These are phyloP conservation scores for Lithophane ornitopus DNA, from an alignment of 2,888 invertebrate genomes.

Conservation along the genomic window DNA sequence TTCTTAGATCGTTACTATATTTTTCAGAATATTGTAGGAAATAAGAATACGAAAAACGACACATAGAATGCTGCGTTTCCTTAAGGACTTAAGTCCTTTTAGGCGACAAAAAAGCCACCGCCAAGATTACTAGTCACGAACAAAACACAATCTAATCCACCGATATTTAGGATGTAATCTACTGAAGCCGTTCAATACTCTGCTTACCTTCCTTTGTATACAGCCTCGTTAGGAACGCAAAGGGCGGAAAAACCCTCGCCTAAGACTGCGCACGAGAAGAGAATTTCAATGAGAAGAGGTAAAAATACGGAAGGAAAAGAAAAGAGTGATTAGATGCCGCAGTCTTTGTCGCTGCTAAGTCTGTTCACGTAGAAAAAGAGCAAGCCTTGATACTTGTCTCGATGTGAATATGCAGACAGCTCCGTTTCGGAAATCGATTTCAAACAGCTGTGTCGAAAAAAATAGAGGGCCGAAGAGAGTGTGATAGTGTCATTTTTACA, in stretches of 20 bases:
- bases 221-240: constrained; percentile 64
- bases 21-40: neutral
- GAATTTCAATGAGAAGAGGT: constrained; percentile 73
- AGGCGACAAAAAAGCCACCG: neutral
- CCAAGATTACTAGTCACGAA: constrained; percentile 26
- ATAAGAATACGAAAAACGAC: neutral
- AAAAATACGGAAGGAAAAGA: constrained; percentile 36
- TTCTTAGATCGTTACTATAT: neutral
- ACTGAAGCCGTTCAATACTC: constrained; percentile 70
- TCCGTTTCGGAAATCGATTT: neutral
- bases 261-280: constrained; percentile 56
- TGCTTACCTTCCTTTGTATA: constrained; percentile 50
- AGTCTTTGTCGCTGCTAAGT: neutral
- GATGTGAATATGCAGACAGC: neutral
- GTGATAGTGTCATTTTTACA: too few species aligned
- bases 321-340: constrained; percentile 24
- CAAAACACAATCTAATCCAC: constrained; percentile 40
- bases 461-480: neutral
- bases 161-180: constrained; percentile 66
- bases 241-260: constrained; percentile 71
- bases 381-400: neutral
- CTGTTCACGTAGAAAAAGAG: neutral
- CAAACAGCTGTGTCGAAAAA: too few species aligned
- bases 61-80: neutral
- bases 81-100: neutral